Evolutionary conservation across 2,797 vertebrate species (phyloP).

Genomic region (Acrossocheilus wenchowensis): DNA sequence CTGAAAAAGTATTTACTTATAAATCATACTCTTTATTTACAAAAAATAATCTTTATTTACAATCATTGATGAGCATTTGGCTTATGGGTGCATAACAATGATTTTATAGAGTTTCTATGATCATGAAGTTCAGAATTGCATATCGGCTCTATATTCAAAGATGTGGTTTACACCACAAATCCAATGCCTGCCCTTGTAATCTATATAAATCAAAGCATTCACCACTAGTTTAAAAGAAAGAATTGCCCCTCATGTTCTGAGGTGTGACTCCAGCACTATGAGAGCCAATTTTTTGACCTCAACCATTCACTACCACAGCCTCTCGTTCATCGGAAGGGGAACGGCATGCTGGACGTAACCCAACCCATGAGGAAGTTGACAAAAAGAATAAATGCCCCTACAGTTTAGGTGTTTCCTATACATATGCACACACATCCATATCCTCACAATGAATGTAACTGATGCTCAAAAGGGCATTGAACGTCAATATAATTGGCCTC

Average conservation of each 20-base stretch:
- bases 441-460: constrained; percentile 76
- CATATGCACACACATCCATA: constrained; percentile 61
- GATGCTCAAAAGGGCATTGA: constrained; percentile 78
- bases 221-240: constrained; percentile 41
- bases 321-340: constrained; percentile 50
- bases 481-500: constrained; percentile 80
- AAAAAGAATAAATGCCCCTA: constrained; percentile 71
- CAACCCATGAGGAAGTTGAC: constrained; percentile 69
- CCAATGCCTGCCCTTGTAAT: constrained; percentile 21
- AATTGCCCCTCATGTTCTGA: constrained; percentile 62
- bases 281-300: constrained; percentile 62
- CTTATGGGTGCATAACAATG: not conserved
- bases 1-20: not conserved
- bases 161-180: constrained; percentile 37
- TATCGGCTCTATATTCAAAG: not conserved
- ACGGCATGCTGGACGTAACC: constrained; percentile 68
- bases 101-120: not conserved
- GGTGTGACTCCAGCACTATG: constrained; percentile 65
- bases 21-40: not conserved
- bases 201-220: constrained; percentile 35
- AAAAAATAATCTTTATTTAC: not conserved
- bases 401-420: constrained; percentile 75
- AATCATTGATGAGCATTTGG: not conserved
- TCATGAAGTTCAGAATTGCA: not conserved
- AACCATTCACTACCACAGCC: constrained; percentile 60